phyloP scores from a whole-genome alignment of 2,113 vertebrate species.

The Pongo pygmaeus region DNA sequence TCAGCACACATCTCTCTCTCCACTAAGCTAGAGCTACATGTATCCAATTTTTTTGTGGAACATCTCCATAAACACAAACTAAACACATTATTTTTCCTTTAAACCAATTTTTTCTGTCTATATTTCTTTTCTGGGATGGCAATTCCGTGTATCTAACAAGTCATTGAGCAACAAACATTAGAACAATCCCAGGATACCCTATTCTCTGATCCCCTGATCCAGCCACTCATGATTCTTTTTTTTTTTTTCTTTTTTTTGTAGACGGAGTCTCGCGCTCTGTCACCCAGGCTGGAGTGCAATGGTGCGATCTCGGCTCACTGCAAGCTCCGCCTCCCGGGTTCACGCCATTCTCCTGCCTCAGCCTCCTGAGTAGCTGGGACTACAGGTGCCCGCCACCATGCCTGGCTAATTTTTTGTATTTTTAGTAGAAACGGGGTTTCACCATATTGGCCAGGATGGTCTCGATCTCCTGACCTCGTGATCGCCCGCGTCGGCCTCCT shows the following conservation, averaged over 20 bases:
- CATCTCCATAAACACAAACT: background rate
- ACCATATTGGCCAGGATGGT: no score
- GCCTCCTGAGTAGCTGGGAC: no score
- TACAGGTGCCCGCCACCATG: no score
- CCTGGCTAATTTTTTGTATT: no score
- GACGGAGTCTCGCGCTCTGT: no score
- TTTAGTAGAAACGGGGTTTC: no score
- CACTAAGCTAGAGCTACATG: background rate
- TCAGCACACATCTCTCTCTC: background rate
- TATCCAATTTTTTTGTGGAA: background rate
- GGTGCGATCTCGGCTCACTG: fast-evolving
- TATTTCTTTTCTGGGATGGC: background rate
- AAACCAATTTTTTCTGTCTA: background rate
- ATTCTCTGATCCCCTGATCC: fast-evolving
- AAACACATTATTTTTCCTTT: background rate
- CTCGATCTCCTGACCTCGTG: no score
- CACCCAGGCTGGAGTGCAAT: no score
- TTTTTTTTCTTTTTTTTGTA: no score
- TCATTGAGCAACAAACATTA: background rate
- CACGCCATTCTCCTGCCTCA: no score
- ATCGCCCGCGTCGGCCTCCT: fast-evolving
- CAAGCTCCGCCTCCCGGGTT: no score
- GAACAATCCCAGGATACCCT: fast-evolving
- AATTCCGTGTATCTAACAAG: background rate
- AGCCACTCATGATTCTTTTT: background rate